Conservation (phyloP, 2,888 invertebrate species). For the Seira musarum region DNA sequence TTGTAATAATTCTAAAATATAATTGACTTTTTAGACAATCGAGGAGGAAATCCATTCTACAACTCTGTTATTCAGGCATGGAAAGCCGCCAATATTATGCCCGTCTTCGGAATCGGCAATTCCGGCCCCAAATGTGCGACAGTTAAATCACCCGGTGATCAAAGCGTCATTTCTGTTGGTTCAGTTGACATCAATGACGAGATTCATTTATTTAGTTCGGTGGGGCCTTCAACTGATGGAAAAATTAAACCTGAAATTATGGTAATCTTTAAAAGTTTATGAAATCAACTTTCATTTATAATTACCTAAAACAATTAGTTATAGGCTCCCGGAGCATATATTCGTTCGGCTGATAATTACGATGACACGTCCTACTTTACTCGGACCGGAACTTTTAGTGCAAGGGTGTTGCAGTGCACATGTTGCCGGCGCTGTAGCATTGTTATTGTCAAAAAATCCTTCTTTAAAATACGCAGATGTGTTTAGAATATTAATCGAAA, state of each 20-base stretch:
- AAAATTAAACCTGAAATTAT: not conserved
- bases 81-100: conserved; percentile 28
- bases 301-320: too few relatives aligned
- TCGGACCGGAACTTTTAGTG: not conserved
- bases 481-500: too few relatives aligned
- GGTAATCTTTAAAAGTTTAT: too few relatives aligned
- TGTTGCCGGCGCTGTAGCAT: conserved; percentile 16
- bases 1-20: too few relatives aligned
- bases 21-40: too few relatives aligned
- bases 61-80: conserved; percentile 5
- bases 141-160: conserved; percentile 28
- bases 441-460: not conserved
- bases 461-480: not conserved
- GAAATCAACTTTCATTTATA: too few relatives aligned
- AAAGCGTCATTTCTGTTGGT: conserved; percentile 26
- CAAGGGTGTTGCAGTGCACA: not conserved
- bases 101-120: conserved; percentile 42
- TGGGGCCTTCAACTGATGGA: not conserved
- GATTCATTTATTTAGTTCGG: not conserved
- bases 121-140: conserved; percentile 17
- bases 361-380: not conserved
- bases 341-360: not conserved
- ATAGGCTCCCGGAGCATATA: not conserved
- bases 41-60: too few relatives aligned
- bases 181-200: not conserved